phyloP scores from a whole-genome alignment of 2,888 invertebrate genomes.

The Clepsis dumicolana region DNA sequence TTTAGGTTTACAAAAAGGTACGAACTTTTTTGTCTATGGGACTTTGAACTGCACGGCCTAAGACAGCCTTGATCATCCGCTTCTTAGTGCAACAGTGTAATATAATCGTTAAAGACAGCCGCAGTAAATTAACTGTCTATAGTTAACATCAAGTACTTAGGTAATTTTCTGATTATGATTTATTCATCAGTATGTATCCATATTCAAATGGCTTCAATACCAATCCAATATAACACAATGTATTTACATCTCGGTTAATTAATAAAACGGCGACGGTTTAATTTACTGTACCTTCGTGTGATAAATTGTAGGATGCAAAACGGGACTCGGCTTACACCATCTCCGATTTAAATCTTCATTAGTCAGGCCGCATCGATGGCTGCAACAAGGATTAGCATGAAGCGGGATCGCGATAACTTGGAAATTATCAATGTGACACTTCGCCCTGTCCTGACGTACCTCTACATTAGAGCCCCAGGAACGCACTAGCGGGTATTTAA shows the following conservation, averaged over 20 bases:
- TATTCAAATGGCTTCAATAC: too few relatives aligned
- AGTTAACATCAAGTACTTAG: too few relatives aligned
- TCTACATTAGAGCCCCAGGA: conserved; percentile 62
- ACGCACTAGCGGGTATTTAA: conserved; percentile 4
- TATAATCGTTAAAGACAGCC: too few relatives aligned
- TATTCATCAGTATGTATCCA: too few relatives aligned
- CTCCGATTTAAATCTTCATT: conserved; percentile 95
- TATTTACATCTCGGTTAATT: background rate
- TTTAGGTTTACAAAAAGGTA: too few relatives aligned
- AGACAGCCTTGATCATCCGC: too few relatives aligned
- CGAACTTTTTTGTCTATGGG: too few relatives aligned
- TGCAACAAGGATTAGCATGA: conserved; percentile 78
- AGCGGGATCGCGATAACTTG: conserved; percentile 61
- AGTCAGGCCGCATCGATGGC: conserved; percentile 93
- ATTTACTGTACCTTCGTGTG: conserved; percentile 88
- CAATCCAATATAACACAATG: too few relatives aligned
- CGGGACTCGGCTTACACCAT: conserved; percentile 92
- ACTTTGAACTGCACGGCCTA: too few relatives aligned
- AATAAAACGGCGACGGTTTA: conserved; percentile 21
- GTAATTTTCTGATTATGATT: too few relatives aligned
- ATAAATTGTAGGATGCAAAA: conserved; percentile 93
- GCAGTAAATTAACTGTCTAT: too few relatives aligned
- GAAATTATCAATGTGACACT: conserved; percentile 64
- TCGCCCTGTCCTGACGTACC: conserved; percentile 63
- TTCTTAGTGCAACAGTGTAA: too few relatives aligned